Base-by-base conservation (phyloP, 2,888 invertebrate genomes). In the Eupithecia subfuscata region DNA sequence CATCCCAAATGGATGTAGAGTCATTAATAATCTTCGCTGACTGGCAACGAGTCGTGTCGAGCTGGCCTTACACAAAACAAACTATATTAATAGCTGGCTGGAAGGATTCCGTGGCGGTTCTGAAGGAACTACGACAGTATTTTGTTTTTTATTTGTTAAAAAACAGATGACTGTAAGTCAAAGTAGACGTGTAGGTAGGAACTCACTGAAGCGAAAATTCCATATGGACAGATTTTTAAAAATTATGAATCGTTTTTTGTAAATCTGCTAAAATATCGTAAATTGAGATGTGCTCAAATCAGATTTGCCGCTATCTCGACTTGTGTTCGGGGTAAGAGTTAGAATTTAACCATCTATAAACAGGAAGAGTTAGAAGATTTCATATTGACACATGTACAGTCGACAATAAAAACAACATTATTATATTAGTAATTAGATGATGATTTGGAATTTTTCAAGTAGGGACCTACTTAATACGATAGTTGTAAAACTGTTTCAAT, bases 41-140 rank as follows among this genome's bases (percentile, higher is more conserved):
- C 73, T 77, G 64, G 78, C 75, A 68, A 76, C 76, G 71, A 75
- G 79, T 73, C 76, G 74, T 75, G 75, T 76, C 78, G 76, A 78
- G 18, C 74, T 77, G 74, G 71, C 79, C 77, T 70, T 77, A 69
- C 79, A 74, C 77, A 5, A 77, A 80, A 80, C 78, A 77, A 79
- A 76, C 75, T 76, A 78, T 79, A 80, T 81, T 79, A 78, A 80
- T 79, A 75, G 77, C 34, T 70, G 11, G 1, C 52, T 34, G 12
- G 71, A 76, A 79, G 80, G 68, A 79, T 65, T 74, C 78, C 78
- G 25, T 56, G 18, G 56, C 0, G 18, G 43, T 45, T 43, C 22
- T 12, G 11, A 3, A 45, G 43, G 45, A 68, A 22, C 43, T 0
- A 22, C 25, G 18, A 3, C 12, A 4, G 22, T 11, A 56, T 56